Evolutionary conservation across 2,888 invertebrate species (phyloP).

Genomic region (Siphlonurus alternatus): DNA sequence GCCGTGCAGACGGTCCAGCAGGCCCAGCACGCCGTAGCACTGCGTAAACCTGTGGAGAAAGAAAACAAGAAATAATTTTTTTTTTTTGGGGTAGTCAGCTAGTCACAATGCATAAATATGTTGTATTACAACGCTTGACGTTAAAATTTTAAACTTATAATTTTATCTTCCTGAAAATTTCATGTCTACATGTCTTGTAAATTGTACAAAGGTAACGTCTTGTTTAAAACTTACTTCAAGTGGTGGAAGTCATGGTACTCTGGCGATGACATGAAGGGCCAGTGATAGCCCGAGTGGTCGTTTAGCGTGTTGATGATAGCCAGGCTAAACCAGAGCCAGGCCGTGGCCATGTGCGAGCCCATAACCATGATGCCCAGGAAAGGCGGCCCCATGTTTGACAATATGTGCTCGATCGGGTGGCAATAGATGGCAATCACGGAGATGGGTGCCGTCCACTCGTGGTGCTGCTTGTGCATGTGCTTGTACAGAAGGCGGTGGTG

Average conservation of each 20-base stretch:
- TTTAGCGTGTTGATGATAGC: slow-evolving; percentile 64
- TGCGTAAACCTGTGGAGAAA: slow-evolving; percentile 46
- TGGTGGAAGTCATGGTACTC: slow-evolving; percentile 82
- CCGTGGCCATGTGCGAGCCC: slow-evolving; percentile 59
- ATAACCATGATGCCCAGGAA: slow-evolving; percentile 45
- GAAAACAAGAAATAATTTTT: neutral
- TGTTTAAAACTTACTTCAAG: slow-evolving; percentile 47
- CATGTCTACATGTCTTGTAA: too few relatives aligned
- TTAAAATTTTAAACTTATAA: too few relatives aligned
- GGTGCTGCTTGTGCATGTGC: slow-evolving; percentile 69
- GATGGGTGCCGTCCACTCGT: slow-evolving; percentile 77
- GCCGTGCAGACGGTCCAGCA: slow-evolving; percentile 66
- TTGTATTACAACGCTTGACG: too few relatives aligned
- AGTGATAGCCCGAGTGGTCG: slow-evolving; percentile 71
- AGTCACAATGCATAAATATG: too few relatives aligned
- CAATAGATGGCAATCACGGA: slow-evolving; percentile 68
- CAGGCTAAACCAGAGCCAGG: slow-evolving; percentile 61
- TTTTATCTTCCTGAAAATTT: too few relatives aligned
- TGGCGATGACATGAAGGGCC: slow-evolving; percentile 70
- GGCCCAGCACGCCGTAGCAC: too few relatives aligned
- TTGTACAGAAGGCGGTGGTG: slow-evolving; percentile 60
- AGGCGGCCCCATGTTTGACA: slow-evolving; percentile 61
- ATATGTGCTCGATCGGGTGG: slow-evolving; percentile 53
- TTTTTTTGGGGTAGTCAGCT: neutral
- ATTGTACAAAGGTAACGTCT: too few relatives aligned